Evolutionary conservation across 2,797 vertebrate genomes (phyloP).

Genomic region (Kryptolebias ocellatus): DNA sequence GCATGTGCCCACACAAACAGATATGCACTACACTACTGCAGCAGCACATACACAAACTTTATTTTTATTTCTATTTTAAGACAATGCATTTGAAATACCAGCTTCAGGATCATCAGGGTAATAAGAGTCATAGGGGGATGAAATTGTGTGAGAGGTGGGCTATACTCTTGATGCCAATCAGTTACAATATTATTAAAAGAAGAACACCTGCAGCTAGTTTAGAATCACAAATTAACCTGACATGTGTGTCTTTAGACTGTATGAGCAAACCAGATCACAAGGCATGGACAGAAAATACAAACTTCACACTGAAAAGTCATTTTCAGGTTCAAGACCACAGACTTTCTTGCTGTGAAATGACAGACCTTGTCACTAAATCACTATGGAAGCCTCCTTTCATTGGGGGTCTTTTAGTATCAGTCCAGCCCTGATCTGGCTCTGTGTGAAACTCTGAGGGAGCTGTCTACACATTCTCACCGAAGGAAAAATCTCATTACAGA

Average conservation of each 20-base stretch:
- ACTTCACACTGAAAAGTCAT: no score
- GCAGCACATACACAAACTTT: not conserved
- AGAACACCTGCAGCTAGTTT: no score
- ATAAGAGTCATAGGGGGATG: no score
- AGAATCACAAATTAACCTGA: not conserved
- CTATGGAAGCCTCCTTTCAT: not conserved
- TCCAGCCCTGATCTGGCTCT: slow-evolving; percentile 26
- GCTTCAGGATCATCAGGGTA: no score
- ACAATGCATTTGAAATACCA: not conserved
- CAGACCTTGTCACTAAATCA: not conserved
- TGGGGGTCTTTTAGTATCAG: slow-evolving; percentile 24
- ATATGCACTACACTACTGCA: accelerated
- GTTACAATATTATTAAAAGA: no score
- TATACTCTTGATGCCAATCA: no score
- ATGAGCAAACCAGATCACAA: not conserved
- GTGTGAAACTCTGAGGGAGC: slow-evolving; percentile 47
- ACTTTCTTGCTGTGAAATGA: not conserved
- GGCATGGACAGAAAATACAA: not conserved
- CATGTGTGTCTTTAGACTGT: not conserved
- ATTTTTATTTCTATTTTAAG: no score
- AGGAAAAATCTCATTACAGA: slow-evolving; percentile 66
- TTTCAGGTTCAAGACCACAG: no score
- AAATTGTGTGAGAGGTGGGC: no score
- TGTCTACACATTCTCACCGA: slow-evolving; percentile 56
- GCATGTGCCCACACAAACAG: not conserved